Percentiles rank a stretch among this genome's conserved stretches.
phyloP scores from a whole-genome alignment of 2,113 vertebrate species.

The Podiceps cristatus region DNA sequence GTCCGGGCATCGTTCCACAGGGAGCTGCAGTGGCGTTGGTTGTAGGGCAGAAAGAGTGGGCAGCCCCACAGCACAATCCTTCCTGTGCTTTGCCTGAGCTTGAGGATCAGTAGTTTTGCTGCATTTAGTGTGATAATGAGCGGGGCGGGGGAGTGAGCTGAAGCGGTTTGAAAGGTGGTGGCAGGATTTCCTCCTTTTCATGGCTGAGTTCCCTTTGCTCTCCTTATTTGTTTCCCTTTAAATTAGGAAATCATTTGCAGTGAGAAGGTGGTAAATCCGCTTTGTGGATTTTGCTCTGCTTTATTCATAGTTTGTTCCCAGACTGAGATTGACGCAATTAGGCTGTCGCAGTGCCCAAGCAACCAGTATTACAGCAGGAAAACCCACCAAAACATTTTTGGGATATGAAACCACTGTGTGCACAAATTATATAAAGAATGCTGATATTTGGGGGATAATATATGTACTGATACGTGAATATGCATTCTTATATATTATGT shows the following conservation, averaged over 20 bases:
- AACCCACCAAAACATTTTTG: background rate
- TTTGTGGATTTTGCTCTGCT: conserved; percentile 25
- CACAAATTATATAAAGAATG: background rate
- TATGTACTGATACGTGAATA: background rate
- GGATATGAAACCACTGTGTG: background rate
- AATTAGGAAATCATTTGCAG: conserved; percentile 28
- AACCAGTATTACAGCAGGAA: background rate
- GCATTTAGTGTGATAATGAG: background rate
- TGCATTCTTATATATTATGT: background rate
- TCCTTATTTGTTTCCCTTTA: conserved; percentile 27
- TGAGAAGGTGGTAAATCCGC: conserved; percentile 5
- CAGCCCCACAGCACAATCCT: background rate
- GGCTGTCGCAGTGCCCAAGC: background rate
- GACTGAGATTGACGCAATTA: conserved; percentile 12
- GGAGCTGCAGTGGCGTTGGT: accelerated
- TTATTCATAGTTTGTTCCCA: conserved; percentile 11
- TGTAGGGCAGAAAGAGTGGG: background rate
- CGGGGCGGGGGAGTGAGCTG: accelerated
- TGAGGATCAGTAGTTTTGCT: background rate
- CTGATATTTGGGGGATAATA: background rate
- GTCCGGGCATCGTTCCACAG: accelerated
- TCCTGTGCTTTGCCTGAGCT: background rate
- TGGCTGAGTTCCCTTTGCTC: conserved; percentile 4
- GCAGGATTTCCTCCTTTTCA: conserved; percentile 62
- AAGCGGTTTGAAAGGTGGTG: conserved; percentile 12